Conservation (phyloP, 2,888 invertebrate genomes). For the Mythimna ferrago region DNA sequence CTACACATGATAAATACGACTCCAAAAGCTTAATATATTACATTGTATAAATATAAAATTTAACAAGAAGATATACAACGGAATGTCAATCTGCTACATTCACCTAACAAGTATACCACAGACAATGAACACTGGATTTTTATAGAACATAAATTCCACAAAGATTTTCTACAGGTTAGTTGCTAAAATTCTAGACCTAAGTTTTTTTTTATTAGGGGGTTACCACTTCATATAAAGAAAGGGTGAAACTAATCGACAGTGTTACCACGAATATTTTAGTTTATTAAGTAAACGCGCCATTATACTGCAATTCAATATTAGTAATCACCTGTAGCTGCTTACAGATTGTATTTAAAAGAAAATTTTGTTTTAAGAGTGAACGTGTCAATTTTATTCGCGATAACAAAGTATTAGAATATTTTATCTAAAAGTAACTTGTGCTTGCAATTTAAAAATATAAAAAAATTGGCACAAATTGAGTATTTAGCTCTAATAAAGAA, state of each 20-base stretch:
- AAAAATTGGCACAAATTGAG: slow-evolving; percentile 84
- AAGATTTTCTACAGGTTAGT: slow-evolving; percentile 43
- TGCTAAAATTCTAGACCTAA: slow-evolving; percentile 44
- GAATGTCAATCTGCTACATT: slow-evolving; percentile 74
- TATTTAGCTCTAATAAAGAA: slow-evolving; percentile 75
- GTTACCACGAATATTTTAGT: slow-evolving; percentile 50
- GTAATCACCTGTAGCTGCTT: not conserved
- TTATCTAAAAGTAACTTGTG: slow-evolving; percentile 64
- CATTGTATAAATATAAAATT: slow-evolving; percentile 64
- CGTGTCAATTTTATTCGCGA: slow-evolving; percentile 31
- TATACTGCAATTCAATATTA: not conserved
- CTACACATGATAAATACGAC: slow-evolving; percentile 70
- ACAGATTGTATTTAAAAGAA: slow-evolving; percentile 6
- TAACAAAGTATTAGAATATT: slow-evolving; percentile 54
- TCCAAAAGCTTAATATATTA: slow-evolving; percentile 70
- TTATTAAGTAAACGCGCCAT: not conserved
- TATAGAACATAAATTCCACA: slow-evolving; percentile 53
- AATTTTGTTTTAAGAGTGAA: not conserved
- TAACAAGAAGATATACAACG: slow-evolving; percentile 68
- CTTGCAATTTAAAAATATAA: slow-evolving; percentile 69
- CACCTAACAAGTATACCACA: slow-evolving; percentile 76
- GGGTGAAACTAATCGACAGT: slow-evolving; percentile 39
- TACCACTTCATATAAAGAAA: slow-evolving; percentile 46
- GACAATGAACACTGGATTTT: slow-evolving; percentile 79
- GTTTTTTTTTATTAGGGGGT: slow-evolving; percentile 46